A percentile compares a stretch with the other conserved stretches of the same genome.
These are phyloP conservation scores for Tragulus kanchil DNA, from an alignment of 2,113 vertebrate species.

Conservation along the genomic window DNA sequence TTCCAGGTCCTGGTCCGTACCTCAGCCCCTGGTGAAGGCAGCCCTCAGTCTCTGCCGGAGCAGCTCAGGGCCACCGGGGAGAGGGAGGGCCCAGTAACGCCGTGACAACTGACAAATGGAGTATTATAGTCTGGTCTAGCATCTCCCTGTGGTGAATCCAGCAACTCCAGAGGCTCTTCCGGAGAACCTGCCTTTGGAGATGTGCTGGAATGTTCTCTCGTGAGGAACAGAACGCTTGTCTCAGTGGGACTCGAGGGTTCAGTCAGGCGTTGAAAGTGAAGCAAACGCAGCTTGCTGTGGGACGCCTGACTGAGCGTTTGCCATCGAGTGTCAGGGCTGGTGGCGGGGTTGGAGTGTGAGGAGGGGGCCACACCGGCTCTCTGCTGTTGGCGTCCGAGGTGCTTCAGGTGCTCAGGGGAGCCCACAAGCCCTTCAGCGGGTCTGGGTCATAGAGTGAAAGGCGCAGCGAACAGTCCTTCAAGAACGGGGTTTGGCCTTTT, in stretches of 20 bases:
- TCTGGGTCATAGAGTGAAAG: neutral
- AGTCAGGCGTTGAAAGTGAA: neutral
- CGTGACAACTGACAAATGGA: fast-evolving
- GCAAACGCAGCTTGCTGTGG: neutral
- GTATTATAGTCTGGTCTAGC: neutral
- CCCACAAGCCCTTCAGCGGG: fast-evolving
- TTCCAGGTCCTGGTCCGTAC: fast-evolving
- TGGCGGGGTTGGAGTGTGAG: neutral
- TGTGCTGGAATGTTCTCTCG: neutral
- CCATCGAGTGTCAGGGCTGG: neutral
- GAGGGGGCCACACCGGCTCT: neutral
- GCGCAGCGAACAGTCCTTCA: neutral
- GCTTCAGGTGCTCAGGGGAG: neutral
- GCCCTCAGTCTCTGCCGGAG: neutral
- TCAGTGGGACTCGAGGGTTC: neutral
- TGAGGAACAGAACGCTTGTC: neutral
- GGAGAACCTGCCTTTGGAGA: neutral
- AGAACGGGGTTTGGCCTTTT: neutral
- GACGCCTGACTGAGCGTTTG: fast-evolving
- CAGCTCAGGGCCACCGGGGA: neutral
- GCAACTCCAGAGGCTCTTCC: neutral
- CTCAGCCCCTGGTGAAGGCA: too few relatives aligned
- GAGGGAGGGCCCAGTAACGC: neutral
- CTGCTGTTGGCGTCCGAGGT: neutral
- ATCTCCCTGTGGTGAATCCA: neutral